Percentiles rank a stretch among this genome's conserved stretches.
phyloP scores from a whole-genome alignment of 1,140 invertebrate genomes.

The Reticulitermes speratus region DNA sequence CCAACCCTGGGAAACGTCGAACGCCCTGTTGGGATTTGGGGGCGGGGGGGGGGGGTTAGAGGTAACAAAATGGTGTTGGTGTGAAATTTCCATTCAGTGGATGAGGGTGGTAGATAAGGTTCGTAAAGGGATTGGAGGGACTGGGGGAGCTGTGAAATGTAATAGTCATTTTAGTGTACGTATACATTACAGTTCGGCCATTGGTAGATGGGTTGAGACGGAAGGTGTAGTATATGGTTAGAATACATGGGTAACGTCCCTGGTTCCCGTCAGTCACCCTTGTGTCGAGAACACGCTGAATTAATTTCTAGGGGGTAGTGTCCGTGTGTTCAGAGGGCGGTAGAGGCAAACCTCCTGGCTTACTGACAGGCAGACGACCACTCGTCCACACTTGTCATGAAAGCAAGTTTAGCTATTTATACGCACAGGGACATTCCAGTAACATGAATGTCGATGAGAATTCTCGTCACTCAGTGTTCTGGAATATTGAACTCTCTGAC shows the following conservation, averaged over 20 bases:
- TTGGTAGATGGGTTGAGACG: background rate
- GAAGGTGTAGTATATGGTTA: background rate
- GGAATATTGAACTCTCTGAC: background rate
- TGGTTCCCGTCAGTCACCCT: background rate
- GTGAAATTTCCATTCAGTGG: slow-evolving; percentile 3
- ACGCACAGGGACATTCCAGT: background rate
- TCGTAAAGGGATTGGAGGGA: background rate
- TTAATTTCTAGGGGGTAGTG: background rate
- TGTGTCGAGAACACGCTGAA: slow-evolving; percentile 2
- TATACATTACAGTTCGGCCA: background rate
- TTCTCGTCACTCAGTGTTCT: background rate
- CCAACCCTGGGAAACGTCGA: background rate
- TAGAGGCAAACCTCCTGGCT: background rate
- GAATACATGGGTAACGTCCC: background rate
- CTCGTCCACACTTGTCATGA: background rate
- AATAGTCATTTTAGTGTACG: background rate
- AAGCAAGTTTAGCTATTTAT: slow-evolving; percentile 13
- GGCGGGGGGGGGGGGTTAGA: background rate
- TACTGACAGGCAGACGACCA: background rate
- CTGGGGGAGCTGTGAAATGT: background rate
- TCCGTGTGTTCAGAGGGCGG: background rate
- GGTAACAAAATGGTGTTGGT: background rate
- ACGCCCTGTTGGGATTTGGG: background rate
- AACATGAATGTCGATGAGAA: background rate
- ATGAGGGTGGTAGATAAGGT: background rate